These are phyloP conservation scores for Eledona agricola DNA, from an alignment of 2,888 invertebrate genomes.

Conservation along the genomic window DNA sequence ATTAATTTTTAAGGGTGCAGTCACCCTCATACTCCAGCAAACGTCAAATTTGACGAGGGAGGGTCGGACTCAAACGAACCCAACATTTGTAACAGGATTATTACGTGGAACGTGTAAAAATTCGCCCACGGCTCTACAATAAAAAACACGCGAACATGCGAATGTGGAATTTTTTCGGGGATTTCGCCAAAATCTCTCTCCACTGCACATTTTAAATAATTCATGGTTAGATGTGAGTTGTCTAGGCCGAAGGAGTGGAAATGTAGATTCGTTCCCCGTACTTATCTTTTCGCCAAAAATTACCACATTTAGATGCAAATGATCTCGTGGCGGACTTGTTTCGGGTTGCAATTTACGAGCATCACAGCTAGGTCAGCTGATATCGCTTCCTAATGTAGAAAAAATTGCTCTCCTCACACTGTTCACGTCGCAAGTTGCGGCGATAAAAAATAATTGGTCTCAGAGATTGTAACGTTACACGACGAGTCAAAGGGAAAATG, in stretches of 20 bases:
- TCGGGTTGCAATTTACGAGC: slow-evolving; percentile 30
- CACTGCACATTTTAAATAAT: slow-evolving; percentile 29
- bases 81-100: too few species aligned
- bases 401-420: slow-evolving; percentile 25
- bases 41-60: too few species aligned
- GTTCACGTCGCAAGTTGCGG: slow-evolving; percentile 12
- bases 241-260: slow-evolving; percentile 11
- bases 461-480: slow-evolving; percentile 17
- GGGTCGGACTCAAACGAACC: too few species aligned
- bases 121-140: slow-evolving; percentile 11
- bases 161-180: too few species aligned
- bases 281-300: slow-evolving; percentile 32
- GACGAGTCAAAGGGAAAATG: slow-evolving; percentile 2
- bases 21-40: too few species aligned
- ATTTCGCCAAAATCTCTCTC: too few species aligned
- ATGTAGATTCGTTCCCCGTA: slow-evolving; percentile 25
- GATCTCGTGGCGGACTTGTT: slow-evolving; percentile 21
- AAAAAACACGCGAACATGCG: too few species aligned
- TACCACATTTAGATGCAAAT: slow-evolving; percentile 35
- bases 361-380: slow-evolving; percentile 28
- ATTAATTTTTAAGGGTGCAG: too few species aligned
- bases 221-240: slow-evolving; percentile 7
- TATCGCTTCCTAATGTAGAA: slow-evolving; percentile 24
- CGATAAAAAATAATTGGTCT: slow-evolving; percentile 33
- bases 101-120: too few species aligned